A percentile compares a stretch with the other conserved stretches of the same genome.
phyloP scores from a whole-genome alignment of 2,113 vertebrate genomes.

The Typhlomys cinereus region DNA sequence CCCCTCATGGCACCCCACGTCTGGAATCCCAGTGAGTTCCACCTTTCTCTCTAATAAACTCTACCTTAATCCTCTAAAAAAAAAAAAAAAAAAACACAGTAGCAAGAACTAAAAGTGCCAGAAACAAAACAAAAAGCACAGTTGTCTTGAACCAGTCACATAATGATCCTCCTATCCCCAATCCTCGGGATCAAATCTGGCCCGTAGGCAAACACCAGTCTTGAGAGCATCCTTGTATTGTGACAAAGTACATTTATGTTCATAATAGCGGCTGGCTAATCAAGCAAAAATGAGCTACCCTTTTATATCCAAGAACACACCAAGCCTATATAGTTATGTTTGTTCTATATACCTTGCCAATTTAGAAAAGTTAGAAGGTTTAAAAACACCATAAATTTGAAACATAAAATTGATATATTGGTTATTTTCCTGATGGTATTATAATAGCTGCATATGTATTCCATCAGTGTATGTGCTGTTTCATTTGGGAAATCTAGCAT shows the following conservation, averaged over 20 bases:
- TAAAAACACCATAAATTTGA: constrained; percentile 33
- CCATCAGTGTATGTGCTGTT: not conserved
- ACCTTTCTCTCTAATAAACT: too few relatives aligned
- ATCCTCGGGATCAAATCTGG: not conserved
- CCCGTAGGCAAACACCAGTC: not conserved
- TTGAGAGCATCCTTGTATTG: not conserved
- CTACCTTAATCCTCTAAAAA: too few relatives aligned
- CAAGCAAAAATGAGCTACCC: not conserved
- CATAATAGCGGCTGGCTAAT: not conserved
- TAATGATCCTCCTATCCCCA: too few relatives aligned
- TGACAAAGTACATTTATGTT: not conserved
- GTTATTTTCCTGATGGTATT: not conserved
- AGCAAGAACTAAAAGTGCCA: not conserved
- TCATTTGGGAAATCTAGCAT: not conserved
- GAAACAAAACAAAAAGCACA: not conserved
- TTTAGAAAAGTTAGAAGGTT: constrained; percentile 10
- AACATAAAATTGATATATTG: constrained; percentile 26
- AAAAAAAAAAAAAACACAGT: not conserved
- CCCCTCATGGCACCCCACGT: too few relatives aligned
- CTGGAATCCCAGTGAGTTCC: too few relatives aligned
- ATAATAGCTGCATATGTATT: not conserved
- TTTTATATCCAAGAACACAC: constrained; percentile 17
- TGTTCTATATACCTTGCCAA: not conserved
- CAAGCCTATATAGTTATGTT: not conserved
- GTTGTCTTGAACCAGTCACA: not conserved